Evolutionary conservation across 2,113 vertebrate species (phyloP), one percentile per base, ranked within the genome.

Genomic region (Paradisaea rubra): DNA sequence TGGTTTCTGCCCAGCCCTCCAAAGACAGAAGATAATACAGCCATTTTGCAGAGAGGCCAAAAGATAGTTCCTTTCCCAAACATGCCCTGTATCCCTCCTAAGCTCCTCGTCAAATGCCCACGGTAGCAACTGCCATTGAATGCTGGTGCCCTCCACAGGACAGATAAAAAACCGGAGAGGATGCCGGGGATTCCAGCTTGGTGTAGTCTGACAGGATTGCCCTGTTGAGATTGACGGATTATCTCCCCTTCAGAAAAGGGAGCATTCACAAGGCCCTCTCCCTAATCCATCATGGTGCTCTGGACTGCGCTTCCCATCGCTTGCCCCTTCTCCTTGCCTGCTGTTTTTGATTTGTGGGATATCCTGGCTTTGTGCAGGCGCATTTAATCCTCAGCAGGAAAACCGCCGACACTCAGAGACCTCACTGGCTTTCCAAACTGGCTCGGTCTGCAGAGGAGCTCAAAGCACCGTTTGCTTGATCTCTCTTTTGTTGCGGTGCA

Each of bases 141-240:
- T 84, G 68, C 70, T 78, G 87, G 83, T 92, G 91, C 93, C 94
- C 93, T 72, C 86, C 81, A 85, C 76, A 63, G 90, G 88, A 89
- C 37, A 70, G 81, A 91, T 11, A 11, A 73, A 79, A 94, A 53
- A 33, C 13, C 16, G 0, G 71, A 60, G 74, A 57, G 65, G 76
- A 88, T 23, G 42, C 33, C 1, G 0, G 44, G 64, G 49, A 70
- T 68, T 69, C 71, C 8, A 2, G 21, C 1, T 6, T 16, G 76
- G 61, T 13, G 10, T 2, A 15, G 33, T 22, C 83, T 88, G 91
- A 92, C 73, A 96, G 93, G 71, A 69, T 13, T 27, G 68, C 57
- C 94, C 86, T 81, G 49, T 37, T 86, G 80, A 84, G 91, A 88
- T 39, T 95, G 96, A 96, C 41, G 6, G 93, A 94, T 95, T 80